These are phyloP conservation scores for Stercorarius parasiticus DNA, from an alignment of 2,113 vertebrate species.

Conservation along the genomic window DNA sequence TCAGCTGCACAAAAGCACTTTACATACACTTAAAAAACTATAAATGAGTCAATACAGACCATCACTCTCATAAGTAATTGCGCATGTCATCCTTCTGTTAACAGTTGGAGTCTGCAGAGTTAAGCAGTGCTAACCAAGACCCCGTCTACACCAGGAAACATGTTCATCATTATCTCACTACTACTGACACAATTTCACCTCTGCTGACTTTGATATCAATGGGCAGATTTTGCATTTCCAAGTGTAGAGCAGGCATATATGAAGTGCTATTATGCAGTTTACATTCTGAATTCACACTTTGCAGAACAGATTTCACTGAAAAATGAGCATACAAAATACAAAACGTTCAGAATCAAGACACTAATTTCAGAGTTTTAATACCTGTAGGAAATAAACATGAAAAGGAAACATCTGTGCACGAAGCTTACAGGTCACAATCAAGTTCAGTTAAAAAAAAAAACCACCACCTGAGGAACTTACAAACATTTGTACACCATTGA, in stretches of 20 bases:
- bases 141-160: neutral
- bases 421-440: neutral
- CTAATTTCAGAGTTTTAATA: neutral
- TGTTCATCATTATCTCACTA: neutral
- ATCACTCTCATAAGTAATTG: neutral
- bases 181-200: neutral
- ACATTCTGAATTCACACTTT: neutral
- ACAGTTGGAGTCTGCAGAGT: neutral
- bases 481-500: neutral
- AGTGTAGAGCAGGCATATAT: neutral
- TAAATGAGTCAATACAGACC: neutral
- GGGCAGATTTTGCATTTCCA: neutral
- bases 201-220: neutral
- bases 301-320: neutral
- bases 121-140: neutral
- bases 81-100: neutral
- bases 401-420: neutral
- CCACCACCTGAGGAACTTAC: neutral
- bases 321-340: neutral
- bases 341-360: neutral
- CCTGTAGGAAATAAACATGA: neutral
- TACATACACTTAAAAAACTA: constrained; percentile 3
- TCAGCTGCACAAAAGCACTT: constrained; percentile 11
- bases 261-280: neutral
- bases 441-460: neutral